Evolutionary conservation across 64 coral and sea anemone genomes (phyloP).

Genomic region (Porites australiensis): DNA sequence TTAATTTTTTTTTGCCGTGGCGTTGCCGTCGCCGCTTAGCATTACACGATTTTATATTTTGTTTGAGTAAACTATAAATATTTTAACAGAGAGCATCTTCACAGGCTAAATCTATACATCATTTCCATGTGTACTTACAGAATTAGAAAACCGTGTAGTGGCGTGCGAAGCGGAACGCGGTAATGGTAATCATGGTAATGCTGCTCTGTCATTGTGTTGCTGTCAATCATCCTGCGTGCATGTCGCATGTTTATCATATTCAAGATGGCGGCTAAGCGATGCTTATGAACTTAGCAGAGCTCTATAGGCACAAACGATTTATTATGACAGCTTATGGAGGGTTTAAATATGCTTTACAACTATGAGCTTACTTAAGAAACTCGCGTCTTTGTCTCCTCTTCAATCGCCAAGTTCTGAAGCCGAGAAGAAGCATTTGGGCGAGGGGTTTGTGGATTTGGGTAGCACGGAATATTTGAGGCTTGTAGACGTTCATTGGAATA

Average conservation of each 20-base stretch:
- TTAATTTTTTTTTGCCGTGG: too few relatives aligned
- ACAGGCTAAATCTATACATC: too few relatives aligned
- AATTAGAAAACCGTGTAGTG: too few relatives aligned
- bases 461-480: slow-evolving; percentile 73
- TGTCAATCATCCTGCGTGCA: slow-evolving; percentile 12
- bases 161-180: too few relatives aligned
- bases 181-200: not conserved
- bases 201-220: not conserved
- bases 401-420: slow-evolving; percentile 61
- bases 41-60: too few relatives aligned
- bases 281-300: not conserved
- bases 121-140: too few relatives aligned
- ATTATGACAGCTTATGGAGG: slow-evolving; percentile 8
- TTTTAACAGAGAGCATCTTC: too few relatives aligned
- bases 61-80: too few relatives aligned
- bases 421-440: slow-evolving; percentile 62
- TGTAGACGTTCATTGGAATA: slow-evolving; percentile 95
- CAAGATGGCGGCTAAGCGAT: slow-evolving; percentile 9
- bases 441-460: slow-evolving; percentile 21
- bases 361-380: slow-evolving; percentile 94
- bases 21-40: too few relatives aligned
- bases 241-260: not conserved
- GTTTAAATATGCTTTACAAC: not conserved
- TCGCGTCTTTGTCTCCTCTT: slow-evolving; percentile 66
- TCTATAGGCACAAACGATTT: not conserved